These are phyloP conservation scores for Melanaphis sacchari DNA, from an alignment of 1,140 invertebrate species.

Conservation along the genomic window DNA sequence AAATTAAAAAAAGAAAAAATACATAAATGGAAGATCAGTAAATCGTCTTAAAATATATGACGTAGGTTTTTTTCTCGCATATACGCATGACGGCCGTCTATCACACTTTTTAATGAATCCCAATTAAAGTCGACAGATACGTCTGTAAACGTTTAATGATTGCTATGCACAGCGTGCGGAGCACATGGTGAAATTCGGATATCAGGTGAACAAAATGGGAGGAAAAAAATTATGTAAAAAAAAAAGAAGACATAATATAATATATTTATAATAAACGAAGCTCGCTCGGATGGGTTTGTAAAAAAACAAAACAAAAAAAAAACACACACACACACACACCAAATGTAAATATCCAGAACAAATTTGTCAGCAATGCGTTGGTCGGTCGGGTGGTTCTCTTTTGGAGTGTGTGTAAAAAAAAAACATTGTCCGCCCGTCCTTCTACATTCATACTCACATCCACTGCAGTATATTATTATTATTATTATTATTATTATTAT, in stretches of 20 bases:
- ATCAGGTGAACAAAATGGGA: background rate
- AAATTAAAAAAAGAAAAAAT: background rate
- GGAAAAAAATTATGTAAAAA: background rate
- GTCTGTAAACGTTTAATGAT: constrained; percentile 6
- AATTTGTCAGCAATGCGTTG: constrained; percentile 13
- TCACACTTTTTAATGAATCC: constrained; percentile 29
- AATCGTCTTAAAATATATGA: background rate
- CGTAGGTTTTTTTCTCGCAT: too few relatives aligned
- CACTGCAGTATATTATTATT: background rate
- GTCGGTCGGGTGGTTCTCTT: background rate
- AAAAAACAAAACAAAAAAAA: constrained; percentile 7
- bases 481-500: background rate
- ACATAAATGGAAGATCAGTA: background rate
- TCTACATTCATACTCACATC: background rate
- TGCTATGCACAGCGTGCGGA: background rate
- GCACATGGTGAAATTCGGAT: background rate
- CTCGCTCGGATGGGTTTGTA: background rate
- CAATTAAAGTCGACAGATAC: constrained; percentile 31
- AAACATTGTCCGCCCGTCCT: background rate
- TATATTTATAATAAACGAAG: too few relatives aligned
- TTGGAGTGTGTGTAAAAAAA: background rate
- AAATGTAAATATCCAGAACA: constrained; percentile 17
- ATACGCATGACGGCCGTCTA: background rate
- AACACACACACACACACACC: background rate
- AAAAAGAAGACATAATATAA: background rate